phyloP scores from a whole-genome alignment of 2,113 vertebrate species.

The Ptilonorhynchus violaceus region DNA sequence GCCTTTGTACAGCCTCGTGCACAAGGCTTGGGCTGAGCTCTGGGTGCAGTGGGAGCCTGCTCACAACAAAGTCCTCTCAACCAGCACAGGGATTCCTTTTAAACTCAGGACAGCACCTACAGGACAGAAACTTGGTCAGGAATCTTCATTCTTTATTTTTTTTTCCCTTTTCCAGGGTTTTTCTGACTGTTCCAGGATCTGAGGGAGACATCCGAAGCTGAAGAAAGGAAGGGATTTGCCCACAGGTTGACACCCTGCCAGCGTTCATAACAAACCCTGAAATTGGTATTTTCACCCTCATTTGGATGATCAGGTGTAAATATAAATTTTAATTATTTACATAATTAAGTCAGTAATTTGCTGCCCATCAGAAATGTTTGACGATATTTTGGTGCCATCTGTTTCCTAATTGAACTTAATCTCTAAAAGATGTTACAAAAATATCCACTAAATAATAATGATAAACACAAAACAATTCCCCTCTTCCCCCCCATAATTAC shows the following conservation, averaged over 20 bases:
- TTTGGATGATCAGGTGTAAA: slow-evolving; percentile 77
- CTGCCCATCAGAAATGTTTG: slow-evolving; percentile 73
- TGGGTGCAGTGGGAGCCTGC: background rate
- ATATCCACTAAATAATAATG: slow-evolving; percentile 63
- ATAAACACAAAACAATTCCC: slow-evolving; percentile 31
- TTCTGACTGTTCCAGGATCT: background rate
- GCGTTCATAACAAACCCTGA: slow-evolving; percentile 59
- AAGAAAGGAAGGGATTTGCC: background rate
- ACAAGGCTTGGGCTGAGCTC: background rate
- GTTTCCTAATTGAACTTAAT: slow-evolving; percentile 78
- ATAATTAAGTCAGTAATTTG: slow-evolving; percentile 76
- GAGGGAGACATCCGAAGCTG: background rate
- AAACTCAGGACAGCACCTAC: background rate
- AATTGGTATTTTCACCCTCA: slow-evolving; percentile 69
- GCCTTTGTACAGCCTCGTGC: background rate
- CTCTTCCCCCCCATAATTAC: background rate
- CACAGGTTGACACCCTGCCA: slow-evolving; percentile 43
- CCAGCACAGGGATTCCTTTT: background rate
- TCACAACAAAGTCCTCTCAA: background rate
- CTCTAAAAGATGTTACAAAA: slow-evolving; percentile 73
- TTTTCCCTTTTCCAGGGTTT: background rate
- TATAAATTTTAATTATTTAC: slow-evolving; percentile 80
- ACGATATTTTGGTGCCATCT: slow-evolving; percentile 74
- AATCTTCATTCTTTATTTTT: background rate
- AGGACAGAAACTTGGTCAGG: background rate